Evolutionary conservation across 1,140 invertebrate genomes (phyloP).

Genomic region (Notospermus geniculatus): DNA sequence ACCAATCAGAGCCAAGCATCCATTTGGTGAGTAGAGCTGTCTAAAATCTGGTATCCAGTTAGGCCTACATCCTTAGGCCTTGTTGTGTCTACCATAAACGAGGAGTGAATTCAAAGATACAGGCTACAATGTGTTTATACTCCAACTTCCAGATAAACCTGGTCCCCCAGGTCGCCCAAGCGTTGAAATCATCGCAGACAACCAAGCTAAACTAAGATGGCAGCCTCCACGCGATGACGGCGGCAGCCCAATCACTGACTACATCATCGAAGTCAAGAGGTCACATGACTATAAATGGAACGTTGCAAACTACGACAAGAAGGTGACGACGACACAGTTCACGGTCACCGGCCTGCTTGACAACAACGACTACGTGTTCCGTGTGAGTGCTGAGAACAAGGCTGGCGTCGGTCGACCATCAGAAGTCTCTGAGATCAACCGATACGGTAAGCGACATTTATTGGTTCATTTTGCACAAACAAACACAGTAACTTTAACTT

Average conservation of each 20-base stretch:
- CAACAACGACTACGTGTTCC: conserved; percentile 95
- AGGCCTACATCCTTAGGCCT: too few species aligned
- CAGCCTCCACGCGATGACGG: conserved; percentile 49
- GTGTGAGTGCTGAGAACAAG: conserved; percentile 90
- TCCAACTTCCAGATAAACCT: conserved; percentile 69
- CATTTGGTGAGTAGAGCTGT: conserved; percentile 28
- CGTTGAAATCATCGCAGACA: conserved; percentile 54
- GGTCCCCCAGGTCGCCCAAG: conserved; percentile 89
- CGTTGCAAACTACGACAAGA: conserved; percentile 58
- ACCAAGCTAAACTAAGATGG: conserved; percentile 47
- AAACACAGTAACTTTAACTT: too few species aligned
- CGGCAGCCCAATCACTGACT: conserved; percentile 45
- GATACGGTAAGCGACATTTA: too few species aligned
- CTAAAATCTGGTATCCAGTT: too few species aligned
- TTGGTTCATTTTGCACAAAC: too few species aligned
- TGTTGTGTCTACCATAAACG: too few species aligned
- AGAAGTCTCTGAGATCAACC: conserved; percentile 58
- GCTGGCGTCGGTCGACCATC: conserved; percentile 91
- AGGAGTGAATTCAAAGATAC: too few species aligned
- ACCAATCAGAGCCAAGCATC: conserved; percentile 22
- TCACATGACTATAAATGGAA: conserved; percentile 67
- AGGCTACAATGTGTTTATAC: too few species aligned
- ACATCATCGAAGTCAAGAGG: conserved; percentile 64
- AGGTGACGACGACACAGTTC: conserved; percentile 68
- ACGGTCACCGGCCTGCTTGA: conserved; percentile 85